These are phyloP conservation scores for Eumeta japonica DNA, from an alignment of 1,140 invertebrate species.

Conservation along the genomic window DNA sequence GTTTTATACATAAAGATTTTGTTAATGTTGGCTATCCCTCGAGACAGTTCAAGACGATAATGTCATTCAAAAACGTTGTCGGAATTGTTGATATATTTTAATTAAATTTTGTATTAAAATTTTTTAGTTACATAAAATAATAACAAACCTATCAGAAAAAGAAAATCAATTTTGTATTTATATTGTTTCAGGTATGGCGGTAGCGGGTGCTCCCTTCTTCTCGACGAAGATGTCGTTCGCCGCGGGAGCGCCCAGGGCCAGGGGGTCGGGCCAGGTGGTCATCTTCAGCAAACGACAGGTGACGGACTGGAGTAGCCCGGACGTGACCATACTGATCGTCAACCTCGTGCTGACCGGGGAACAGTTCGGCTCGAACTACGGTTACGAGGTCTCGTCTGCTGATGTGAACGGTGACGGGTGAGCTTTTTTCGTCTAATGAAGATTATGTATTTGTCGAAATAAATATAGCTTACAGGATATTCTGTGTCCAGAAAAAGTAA, in stretches of 20 bases:
- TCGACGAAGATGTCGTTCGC: slow-evolving; percentile 66
- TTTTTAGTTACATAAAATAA: too few relatives aligned
- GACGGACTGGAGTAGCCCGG: slow-evolving; percentile 47
- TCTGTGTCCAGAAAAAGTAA: too few relatives aligned
- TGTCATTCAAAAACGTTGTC: too few relatives aligned
- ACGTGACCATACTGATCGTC: slow-evolving; percentile 62
- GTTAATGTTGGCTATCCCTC: too few relatives aligned
- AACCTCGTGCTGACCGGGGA: slow-evolving; percentile 72
- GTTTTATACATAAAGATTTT: too few relatives aligned
- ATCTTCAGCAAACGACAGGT: slow-evolving; percentile 68
- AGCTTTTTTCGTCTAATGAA: slow-evolving; percentile 23
- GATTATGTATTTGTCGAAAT: slow-evolving; percentile 5
- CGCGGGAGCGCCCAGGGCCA: slow-evolving; percentile 81
- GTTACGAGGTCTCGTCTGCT: slow-evolving; percentile 79
- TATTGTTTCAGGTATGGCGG: slow-evolving; percentile 75
- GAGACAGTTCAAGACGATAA: too few relatives aligned
- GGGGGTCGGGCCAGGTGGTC: slow-evolving; percentile 82
- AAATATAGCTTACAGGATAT: background rate
- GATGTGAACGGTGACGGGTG: slow-evolving; percentile 87
- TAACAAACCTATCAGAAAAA: too few relatives aligned
- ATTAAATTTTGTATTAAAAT: too few relatives aligned
- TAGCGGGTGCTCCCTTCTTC: slow-evolving; percentile 79
- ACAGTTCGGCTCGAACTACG: slow-evolving; percentile 86
- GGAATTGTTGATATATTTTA: too few relatives aligned
- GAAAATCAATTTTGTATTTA: slow-evolving; percentile 4